Percentiles rank a stretch among this genome's conserved stretches.
Evolutionary conservation across 2,888 invertebrate species (phyloP).

Genomic region (Vannuccia rotundouncinata): DNA sequence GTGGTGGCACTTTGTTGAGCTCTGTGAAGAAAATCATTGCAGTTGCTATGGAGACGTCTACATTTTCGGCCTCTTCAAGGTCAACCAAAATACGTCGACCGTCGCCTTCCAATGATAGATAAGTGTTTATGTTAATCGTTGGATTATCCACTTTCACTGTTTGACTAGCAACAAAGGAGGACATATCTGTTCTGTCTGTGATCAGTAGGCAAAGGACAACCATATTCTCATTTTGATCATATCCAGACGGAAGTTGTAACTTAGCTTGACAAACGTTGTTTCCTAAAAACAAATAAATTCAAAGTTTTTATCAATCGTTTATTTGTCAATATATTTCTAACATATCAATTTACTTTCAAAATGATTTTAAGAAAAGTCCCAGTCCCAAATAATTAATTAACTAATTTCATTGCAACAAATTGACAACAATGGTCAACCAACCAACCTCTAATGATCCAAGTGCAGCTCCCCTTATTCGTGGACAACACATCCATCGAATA

Average conservation of each 20-base stretch:
- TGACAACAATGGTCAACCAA: too few species aligned
- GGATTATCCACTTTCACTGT: not conserved
- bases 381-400: too few species aligned
- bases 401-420: not conserved
- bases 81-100: not conserved
- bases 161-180: not conserved
- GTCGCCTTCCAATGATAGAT: not conserved
- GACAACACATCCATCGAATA: not conserved
- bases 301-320: too few species aligned
- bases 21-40: not conserved
- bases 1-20: too few species aligned
- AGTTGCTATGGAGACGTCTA: not conserved
- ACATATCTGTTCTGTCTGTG: not conserved
- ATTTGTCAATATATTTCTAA: too few species aligned
- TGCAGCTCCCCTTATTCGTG: not conserved
- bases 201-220: not conserved
- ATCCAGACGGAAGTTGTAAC: not conserved
- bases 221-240: not conserved
- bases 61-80: not conserved
- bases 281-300: too few species aligned
- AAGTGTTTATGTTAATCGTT: not conserved
- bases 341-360: too few species aligned
- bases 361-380: too few species aligned
- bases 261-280: not conserved
- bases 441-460: not conserved